These are phyloP conservation scores for Napeogenes inachia DNA, from an alignment of 2,888 invertebrate species.

Conservation along the genomic window DNA sequence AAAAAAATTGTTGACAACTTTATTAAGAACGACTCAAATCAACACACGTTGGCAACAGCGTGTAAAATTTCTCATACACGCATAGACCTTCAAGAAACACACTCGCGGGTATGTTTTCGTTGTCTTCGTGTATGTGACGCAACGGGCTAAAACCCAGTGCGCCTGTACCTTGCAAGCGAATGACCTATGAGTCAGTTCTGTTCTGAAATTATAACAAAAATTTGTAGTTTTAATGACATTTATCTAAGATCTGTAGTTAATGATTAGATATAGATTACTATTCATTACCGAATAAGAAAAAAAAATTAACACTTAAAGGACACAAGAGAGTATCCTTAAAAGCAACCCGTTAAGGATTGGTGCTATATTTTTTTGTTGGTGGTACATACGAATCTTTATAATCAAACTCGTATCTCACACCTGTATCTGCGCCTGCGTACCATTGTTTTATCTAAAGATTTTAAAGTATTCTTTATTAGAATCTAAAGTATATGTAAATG, in stretches of 20 bases:
- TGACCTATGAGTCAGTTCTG: constrained; percentile 85
- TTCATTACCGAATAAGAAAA: no score
- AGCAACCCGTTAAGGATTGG: constrained; percentile 84
- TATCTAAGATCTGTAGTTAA: no score
- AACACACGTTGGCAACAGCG: constrained; percentile 36
- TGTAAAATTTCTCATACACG: constrained; percentile 85
- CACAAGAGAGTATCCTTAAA: constrained; percentile 80
- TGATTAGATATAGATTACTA: no score
- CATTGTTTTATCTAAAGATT: constrained; percentile 63
- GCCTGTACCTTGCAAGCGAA: constrained; percentile 84
- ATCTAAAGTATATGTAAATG: no score
- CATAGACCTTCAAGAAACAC: constrained; percentile 89
- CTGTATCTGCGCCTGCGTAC: constrained; percentile 84
- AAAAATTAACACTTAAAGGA: constrained; percentile 65
- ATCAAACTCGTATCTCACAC: constrained; percentile 79
- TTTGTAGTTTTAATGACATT: no score
- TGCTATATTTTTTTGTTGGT: constrained; percentile 78
- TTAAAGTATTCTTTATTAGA: background rate
- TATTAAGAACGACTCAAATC: no score
- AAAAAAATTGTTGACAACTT: no score
- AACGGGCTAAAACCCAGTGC: constrained; percentile 95
- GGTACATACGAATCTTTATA: constrained; percentile 78
- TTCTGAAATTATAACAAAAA: constrained; percentile 41
- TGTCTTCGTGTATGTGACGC: constrained; percentile 93
- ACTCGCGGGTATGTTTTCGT: constrained; percentile 89